These are phyloP conservation scores for Scaptomyza hsui DNA, from an alignment of 1,140 invertebrate genomes.

Conservation along the genomic window DNA sequence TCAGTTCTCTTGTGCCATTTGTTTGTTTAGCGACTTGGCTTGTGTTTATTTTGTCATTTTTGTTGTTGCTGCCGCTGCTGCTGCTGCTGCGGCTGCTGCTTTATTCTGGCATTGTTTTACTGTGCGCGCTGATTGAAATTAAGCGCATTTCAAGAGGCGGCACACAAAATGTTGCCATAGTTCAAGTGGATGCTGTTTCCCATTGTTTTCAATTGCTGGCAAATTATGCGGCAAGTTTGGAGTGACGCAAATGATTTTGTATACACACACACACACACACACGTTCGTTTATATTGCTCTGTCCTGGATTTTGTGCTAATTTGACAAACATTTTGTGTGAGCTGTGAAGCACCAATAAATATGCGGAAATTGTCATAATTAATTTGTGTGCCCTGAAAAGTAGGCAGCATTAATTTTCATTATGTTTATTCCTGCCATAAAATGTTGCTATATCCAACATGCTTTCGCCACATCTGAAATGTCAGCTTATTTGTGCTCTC, in stretches of 20 bases:
- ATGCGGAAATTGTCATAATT: constrained; percentile 41
- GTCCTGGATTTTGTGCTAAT: constrained; percentile 21
- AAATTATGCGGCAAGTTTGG: constrained; percentile 14
- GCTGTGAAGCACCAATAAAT: constrained; percentile 13
- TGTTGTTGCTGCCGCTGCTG: background rate
- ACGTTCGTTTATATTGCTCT: constrained; percentile 3
- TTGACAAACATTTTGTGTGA: constrained; percentile 24
- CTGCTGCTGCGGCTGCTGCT: constrained; percentile 5
- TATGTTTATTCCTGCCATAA: constrained; percentile 16
- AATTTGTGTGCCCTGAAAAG: constrained; percentile 28
- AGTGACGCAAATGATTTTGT: constrained; percentile 11
- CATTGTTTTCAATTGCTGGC: constrained; percentile 13
- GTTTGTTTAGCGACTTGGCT: constrained; percentile 43
- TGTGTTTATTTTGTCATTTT: constrained; percentile 43
- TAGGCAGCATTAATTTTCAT: constrained; percentile 30
- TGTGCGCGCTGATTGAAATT: constrained; percentile 49
- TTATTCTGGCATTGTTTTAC: constrained; percentile 26
- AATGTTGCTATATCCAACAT: constrained; percentile 3
- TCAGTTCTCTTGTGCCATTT: constrained; percentile 25
- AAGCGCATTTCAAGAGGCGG: constrained; percentile 40
- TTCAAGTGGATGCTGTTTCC: constrained; percentile 28
- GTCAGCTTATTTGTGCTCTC: background rate
- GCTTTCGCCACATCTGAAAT: background rate
- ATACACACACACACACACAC: background rate
- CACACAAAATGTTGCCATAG: constrained; percentile 32